phyloP scores from a whole-genome alignment of 2,113 vertebrate species.

The Apistogramma diplotaenia region DNA sequence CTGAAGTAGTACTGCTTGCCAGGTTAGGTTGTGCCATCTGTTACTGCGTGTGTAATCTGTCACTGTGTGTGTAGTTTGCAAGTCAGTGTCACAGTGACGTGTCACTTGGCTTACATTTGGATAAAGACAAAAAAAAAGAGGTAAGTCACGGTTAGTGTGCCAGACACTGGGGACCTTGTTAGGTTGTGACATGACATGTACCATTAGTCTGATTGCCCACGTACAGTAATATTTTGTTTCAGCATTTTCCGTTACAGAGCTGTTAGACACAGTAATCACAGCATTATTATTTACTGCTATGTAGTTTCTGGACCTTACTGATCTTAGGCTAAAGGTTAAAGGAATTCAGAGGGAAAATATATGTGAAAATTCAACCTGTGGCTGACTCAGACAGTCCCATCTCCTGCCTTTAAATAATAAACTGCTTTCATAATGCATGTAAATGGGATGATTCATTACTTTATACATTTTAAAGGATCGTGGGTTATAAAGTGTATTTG shows the following conservation, averaged over 20 bases:
- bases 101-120: conserved; percentile 31
- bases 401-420: not conserved
- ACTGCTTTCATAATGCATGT: not conserved
- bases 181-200: conserved; percentile 24
- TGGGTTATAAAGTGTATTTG: not conserved
- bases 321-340: not conserved
- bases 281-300: not conserved
- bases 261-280: not conserved
- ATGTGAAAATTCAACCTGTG: not conserved
- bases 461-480: not conserved
- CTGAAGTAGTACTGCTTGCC: conserved; percentile 26
- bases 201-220: not conserved
- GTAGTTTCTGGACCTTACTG: not conserved
- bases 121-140: conserved; percentile 5
- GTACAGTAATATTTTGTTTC: not conserved
- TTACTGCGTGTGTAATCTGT: conserved; percentile 25
- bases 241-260: not conserved
- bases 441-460: not conserved
- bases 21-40: conserved; percentile 56
- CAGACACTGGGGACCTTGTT: conserved; percentile 15
- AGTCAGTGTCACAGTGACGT: conserved; percentile 30
- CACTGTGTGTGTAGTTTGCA: conserved; percentile 4
- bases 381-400: not conserved
- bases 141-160: not conserved
- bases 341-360: not conserved